Conservation (phyloP, 2,888 invertebrate genomes). For the Hydrotaea cyrtoneurina region DNA sequence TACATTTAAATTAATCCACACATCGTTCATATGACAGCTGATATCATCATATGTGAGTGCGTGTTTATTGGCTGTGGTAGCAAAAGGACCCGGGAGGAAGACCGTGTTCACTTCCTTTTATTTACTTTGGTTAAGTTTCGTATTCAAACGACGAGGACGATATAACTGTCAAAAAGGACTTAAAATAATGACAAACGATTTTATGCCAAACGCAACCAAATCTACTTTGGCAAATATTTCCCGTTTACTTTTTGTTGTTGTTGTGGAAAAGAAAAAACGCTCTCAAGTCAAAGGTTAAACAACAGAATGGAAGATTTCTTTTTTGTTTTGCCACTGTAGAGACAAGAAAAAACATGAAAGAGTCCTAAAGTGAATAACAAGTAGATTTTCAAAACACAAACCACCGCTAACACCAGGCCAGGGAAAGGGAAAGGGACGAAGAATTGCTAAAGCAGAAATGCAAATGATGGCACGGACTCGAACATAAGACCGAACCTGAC, state of each 20-base stretch:
- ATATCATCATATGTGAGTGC: conserved; percentile 69
- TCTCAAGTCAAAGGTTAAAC: conserved; percentile 71
- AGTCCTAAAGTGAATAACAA: conserved; percentile 65
- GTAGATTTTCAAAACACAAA: conserved; percentile 53
- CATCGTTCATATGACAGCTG: conserved; percentile 71
- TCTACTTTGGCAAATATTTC: conserved; percentile 21
- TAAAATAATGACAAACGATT: conserved; percentile 80
- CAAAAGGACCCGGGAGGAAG: neutral
- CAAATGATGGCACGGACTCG: conserved; percentile 68
- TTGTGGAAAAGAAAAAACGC: conserved; percentile 11
- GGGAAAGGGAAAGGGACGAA: neutral
- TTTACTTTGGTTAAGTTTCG: conserved; percentile 3
- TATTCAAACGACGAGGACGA: conserved; percentile 46
- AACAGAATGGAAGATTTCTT: conserved; percentile 56
- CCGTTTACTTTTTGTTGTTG: neutral
- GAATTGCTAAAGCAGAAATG: conserved; percentile 61
- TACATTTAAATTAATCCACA: conserved; percentile 78
- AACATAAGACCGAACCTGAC: conserved; percentile 63
- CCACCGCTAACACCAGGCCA: neutral
- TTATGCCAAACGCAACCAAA: conserved; percentile 60
- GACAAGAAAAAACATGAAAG: conserved; percentile 47
- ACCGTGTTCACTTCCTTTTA: neutral
- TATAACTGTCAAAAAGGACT: conserved; percentile 77
- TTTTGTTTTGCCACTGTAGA: neutral
- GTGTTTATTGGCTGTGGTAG: conserved; percentile 62